Base-by-base conservation (phyloP, 1,140 invertebrate genomes). In the Pseudomyrmex concolor region DNA sequence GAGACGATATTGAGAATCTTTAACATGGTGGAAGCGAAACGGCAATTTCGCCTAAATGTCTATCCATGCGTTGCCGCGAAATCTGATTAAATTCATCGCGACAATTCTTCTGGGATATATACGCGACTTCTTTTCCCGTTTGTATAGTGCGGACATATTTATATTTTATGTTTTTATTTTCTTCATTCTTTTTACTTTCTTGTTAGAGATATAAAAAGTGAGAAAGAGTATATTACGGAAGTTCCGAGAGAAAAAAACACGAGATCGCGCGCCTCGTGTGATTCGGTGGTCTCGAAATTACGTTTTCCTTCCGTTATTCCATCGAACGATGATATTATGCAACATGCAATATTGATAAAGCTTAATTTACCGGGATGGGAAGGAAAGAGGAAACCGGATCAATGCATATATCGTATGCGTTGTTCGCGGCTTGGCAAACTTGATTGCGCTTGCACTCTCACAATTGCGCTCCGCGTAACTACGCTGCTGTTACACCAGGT, bases 281-380 rank as follows among this genome's bases (percentile, higher is more conserved):
- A 48, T 80, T 57, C 15, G 64, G 10, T 45, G n/a, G 48, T n/a
- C 60, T 8, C 25, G 10, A 15, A 4, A 22, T 48, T 57, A 50
- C 74, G 51, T 43, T 59, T 54, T 70, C 34, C 66, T 59, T 12
- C 22, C 17, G 34, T 34, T 34, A 34, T 22, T 77, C 15, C 48
- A 15, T 45, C 25, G 45, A 73, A 22, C 25, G 48, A 74, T 15
- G n/a, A 57, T 34, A 34, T 34, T 34, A 19, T 63, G 50, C 34
- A 74, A 45, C 55, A 43, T 7, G 48, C 48, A 71, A 76, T 76
- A 82, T 82, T 82, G 76, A 82, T 76, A 82, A 57, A 72, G 80
- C 34, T 76, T 82, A 82, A 82, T 82, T 63, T 73, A 64, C 57
- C 59, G 57, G 59, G 34, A 25, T 0, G 5, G 34, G 5, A 0